Conservation (phyloP, 64 coral and sea anemone genomes). For the Trachythela sp. region DNA sequence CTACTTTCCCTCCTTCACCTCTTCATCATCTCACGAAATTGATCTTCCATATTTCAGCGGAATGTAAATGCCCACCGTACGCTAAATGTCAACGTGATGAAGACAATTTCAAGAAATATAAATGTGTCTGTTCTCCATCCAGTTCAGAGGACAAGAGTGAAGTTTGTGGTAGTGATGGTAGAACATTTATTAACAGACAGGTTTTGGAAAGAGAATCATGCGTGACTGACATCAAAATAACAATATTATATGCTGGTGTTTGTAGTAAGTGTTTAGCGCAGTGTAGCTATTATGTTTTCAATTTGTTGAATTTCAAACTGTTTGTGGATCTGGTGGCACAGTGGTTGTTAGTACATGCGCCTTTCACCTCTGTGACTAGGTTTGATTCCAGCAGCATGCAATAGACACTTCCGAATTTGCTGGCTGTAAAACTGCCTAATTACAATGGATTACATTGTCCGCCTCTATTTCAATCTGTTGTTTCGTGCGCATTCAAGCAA, state of each 20-base stretch:
- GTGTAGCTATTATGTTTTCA: neutral
- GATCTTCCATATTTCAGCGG: neutral
- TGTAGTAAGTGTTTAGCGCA: neutral
- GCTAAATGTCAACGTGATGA: neutral
- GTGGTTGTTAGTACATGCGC: no score
- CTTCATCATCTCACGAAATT: neutral
- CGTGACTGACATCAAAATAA: neutral
- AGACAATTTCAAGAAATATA: neutral
- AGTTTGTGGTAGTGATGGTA: slow-evolving; percentile 20
- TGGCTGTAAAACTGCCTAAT: no score
- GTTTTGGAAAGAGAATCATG: slow-evolving; percentile 11
- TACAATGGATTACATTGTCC: no score
- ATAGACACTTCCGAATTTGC: no score
- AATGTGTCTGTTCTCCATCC: neutral
- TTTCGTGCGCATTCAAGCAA: no score
- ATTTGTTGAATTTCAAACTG: neutral
- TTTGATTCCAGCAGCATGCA: no score
- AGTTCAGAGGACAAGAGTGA: neutral
- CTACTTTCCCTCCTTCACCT: neutral
- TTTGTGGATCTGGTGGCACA: no score
- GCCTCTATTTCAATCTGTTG: no score
- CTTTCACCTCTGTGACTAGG: no score
- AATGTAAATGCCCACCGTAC: neutral
- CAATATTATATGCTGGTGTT: neutral
- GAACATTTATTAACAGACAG: neutral